Evolutionary conservation across 2,797 vertebrate genomes (phyloP).

Genomic region (Ptychadena robeensis): DNA sequence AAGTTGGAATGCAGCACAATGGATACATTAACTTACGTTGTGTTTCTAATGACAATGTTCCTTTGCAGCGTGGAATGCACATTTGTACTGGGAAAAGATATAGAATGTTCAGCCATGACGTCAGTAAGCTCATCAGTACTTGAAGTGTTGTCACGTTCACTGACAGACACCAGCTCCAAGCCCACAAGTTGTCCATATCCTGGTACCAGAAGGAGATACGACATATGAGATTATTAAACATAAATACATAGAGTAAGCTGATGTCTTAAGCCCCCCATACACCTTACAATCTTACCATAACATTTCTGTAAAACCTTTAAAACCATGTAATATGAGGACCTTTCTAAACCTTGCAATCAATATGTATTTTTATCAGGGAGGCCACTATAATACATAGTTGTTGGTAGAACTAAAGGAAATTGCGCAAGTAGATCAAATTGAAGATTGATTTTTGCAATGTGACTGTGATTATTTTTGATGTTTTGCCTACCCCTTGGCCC

Average conservation of each 20-base stretch:
- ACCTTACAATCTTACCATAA: too few species aligned
- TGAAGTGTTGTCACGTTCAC: conserved; percentile 74
- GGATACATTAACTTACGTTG: conserved; percentile 76
- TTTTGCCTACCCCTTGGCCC: too few species aligned
- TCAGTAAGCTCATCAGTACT: conserved; percentile 77
- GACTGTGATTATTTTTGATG: too few species aligned
- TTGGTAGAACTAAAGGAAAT: too few species aligned
- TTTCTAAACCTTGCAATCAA: too few species aligned
- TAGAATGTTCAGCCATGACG: conserved; percentile 79
- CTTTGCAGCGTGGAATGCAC: conserved; percentile 74
- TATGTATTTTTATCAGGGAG: too few species aligned
- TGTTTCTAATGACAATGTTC: conserved; percentile 82
- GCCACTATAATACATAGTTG: too few species aligned
- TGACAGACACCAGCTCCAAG: conserved; percentile 81
- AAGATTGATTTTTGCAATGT: too few species aligned
- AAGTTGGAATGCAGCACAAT: neutral
- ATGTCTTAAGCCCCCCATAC: too few species aligned
- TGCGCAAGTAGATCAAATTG: too few species aligned
- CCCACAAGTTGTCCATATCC: conserved; percentile 83
- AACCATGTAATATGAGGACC: too few species aligned
- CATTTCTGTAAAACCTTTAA: too few species aligned
- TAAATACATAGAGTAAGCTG: neutral
- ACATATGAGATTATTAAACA: neutral
- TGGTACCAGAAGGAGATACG: conserved; percentile 64
- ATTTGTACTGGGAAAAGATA: conserved; percentile 83